Percentiles rank a stretch among this genome's conserved stretches.
phyloP scores from a whole-genome alignment of 1,140 invertebrate species.

The Gryllus bimaculatus region DNA sequence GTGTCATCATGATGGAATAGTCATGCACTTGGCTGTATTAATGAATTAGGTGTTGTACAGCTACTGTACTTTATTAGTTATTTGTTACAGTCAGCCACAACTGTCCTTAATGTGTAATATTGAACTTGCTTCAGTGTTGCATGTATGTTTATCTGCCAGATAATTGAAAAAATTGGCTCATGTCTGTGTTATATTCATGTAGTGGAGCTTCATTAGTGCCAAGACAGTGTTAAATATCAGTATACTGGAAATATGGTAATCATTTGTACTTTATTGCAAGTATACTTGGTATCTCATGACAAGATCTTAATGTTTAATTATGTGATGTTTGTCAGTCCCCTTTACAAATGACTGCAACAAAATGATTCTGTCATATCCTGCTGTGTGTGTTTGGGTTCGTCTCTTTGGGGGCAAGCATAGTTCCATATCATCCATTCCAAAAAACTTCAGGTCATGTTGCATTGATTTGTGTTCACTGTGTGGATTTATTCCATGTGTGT shows the following conservation, averaged over 20 bases:
- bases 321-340: too few relatives aligned
- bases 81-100: conserved; percentile 19
- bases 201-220: not conserved
- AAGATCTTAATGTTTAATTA: too few relatives aligned
- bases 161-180: not conserved
- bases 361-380: not conserved
- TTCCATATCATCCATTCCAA: not conserved
- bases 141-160: not conserved
- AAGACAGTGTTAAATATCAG: not conserved
- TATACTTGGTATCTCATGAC: too few relatives aligned
- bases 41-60: conserved; percentile 13
- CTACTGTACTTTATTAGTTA: conserved; percentile 18
- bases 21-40: conserved; percentile 11
- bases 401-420: not conserved
- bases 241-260: not conserved
- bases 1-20: conserved; percentile 7
- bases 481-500: not conserved
- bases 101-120: not conserved
- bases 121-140: conserved; percentile 1
- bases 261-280: not conserved
- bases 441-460: not conserved
- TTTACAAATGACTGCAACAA: too few relatives aligned
- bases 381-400: not conserved
- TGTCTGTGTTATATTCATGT: not conserved
- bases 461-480: not conserved